A percentile compares a stretch with the other conserved stretches of the same genome.
Conservation (phyloP, 2,113 vertebrate genomes). For the Symphodus melops region DNA sequence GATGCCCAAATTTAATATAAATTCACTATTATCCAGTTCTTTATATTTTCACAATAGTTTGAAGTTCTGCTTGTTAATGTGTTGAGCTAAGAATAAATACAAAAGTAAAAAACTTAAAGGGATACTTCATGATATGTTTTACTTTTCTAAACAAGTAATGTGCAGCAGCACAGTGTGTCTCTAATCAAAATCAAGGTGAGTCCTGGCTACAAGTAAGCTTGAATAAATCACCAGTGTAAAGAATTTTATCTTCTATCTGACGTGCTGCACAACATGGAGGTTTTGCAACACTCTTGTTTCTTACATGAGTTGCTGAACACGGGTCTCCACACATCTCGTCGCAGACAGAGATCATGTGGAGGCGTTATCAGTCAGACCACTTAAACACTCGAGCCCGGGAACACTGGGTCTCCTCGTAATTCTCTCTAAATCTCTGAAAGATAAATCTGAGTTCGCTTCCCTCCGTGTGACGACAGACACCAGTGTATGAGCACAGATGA, state of each 20-base stretch:
- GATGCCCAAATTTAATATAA: too few species aligned
- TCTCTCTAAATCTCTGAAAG: conserved; percentile 65
- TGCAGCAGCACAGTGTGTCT: too few species aligned
- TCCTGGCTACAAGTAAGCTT: background rate
- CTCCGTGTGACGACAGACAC: conserved; percentile 65
- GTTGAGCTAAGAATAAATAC: too few species aligned
- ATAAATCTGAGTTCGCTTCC: conserved; percentile 62
- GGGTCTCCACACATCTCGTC: conserved; percentile 33
- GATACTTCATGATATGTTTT: too few species aligned
- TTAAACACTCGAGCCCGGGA: conserved; percentile 51
- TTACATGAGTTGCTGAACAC: conserved; percentile 28
- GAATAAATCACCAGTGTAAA: background rate
- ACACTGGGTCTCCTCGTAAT: conserved; percentile 43
- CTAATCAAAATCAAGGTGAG: background rate
- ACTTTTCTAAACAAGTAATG: background rate
- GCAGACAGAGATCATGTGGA: conserved; percentile 56
- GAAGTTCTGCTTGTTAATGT: too few species aligned
- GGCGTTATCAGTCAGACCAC: conserved; percentile 67
- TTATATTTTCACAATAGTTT: too few species aligned
- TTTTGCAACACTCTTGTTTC: conserved; percentile 26
- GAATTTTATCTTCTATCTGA: conserved; percentile 37
- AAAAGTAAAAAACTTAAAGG: too few species aligned
- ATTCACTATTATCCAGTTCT: too few species aligned
- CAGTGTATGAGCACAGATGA: conserved; percentile 68
- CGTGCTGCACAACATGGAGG: background rate